These are phyloP conservation scores for Chaitophorus viminalis DNA, from an alignment of 2,888 invertebrate species.

Conservation along the genomic window DNA sequence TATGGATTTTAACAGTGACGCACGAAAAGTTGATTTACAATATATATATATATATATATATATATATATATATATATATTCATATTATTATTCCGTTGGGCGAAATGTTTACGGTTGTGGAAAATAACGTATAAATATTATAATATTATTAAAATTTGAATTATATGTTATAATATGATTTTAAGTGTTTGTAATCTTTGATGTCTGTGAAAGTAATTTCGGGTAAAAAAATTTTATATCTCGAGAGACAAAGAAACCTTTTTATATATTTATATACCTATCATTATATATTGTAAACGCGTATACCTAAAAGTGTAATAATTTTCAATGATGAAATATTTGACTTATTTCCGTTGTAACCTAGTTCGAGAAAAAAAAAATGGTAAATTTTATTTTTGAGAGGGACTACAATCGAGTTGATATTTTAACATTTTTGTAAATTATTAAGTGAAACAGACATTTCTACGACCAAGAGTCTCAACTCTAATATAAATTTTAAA, in stretches of 20 bases:
- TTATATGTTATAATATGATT: neutral
- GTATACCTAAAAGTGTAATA: neutral
- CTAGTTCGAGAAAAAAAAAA: neutral
- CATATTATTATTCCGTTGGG: neutral
- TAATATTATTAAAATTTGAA: neutral
- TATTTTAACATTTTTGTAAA: too few relatives aligned
- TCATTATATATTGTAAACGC: neutral
- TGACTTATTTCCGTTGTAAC: neutral
- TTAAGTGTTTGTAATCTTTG: neutral
- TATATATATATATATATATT: neutral
- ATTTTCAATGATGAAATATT: neutral
- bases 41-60: too few relatives aligned
- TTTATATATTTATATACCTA: too few relatives aligned
- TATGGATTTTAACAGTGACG: neutral
- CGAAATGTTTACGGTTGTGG: neutral
- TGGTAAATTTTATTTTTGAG: neutral
- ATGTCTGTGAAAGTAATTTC: neutral
- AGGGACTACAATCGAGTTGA: too few relatives aligned
- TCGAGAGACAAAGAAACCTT: neutral
- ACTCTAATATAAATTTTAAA: too few relatives aligned
- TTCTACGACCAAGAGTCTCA: too few relatives aligned
- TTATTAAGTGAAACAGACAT: too few relatives aligned
- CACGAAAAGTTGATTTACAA: neutral
- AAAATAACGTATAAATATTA: conserved; percentile 2
- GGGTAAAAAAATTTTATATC: neutral